Percentiles rank a stretch among this genome's conserved stretches.
Conservation (phyloP, 2,888 invertebrate species). For the Tyria jacobaeae region DNA sequence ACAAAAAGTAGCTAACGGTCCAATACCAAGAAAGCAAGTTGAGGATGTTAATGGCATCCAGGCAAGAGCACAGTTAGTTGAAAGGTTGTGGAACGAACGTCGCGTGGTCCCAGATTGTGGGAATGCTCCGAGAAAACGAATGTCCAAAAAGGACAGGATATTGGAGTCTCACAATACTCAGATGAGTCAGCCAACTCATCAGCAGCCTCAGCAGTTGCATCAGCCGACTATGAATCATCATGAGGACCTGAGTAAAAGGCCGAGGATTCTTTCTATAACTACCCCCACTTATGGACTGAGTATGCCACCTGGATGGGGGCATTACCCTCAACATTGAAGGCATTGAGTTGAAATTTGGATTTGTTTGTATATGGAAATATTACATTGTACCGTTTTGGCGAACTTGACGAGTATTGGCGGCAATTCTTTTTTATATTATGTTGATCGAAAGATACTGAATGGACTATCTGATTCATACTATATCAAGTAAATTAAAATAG, state of each 20-base stretch:
- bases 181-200: constrained; percentile 21
- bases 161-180: constrained; percentile 55
- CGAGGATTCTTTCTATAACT: constrained; percentile 66
- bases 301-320: constrained; percentile 74
- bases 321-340: constrained; percentile 72
- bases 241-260: constrained; percentile 72
- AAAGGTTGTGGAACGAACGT: constrained; percentile 73
- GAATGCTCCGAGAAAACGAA: constrained; percentile 66
- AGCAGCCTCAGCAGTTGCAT: constrained; percentile 38
- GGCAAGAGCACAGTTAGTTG: constrained; percentile 62
- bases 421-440: too few species aligned
- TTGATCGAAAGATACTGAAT: too few species aligned
- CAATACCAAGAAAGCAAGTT: constrained; percentile 68
- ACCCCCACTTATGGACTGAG: constrained; percentile 67
- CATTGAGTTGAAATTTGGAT: neutral
- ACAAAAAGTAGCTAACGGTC: constrained; percentile 78
- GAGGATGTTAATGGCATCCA: constrained; percentile 64
- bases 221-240: constrained; percentile 50
- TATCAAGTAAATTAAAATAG: too few species aligned
- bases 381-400: neutral
- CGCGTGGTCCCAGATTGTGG: constrained; percentile 62
- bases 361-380: neutral
- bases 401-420: neutral
- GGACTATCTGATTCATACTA: too few species aligned
- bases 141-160: constrained; percentile 69